Evolutionary conservation across 2,113 vertebrate genomes (phyloP).

Genomic region (Petaurus breviceps): DNA sequence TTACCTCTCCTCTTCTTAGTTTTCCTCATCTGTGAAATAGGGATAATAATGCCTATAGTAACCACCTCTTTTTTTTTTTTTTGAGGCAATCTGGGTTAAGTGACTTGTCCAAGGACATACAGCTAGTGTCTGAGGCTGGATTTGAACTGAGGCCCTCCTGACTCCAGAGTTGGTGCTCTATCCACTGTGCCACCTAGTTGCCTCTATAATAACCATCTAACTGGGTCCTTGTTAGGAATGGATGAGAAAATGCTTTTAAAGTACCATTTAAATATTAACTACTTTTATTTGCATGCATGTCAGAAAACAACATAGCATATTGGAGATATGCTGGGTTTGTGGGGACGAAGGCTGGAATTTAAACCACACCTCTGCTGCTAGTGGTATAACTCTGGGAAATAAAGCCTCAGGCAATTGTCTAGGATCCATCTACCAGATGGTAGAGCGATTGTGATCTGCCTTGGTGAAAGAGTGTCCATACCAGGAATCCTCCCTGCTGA

Average conservation of each 20-base stretch:
- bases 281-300: background rate
- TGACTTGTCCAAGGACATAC: background rate
- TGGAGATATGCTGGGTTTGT: background rate
- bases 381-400: background rate
- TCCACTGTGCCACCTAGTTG: background rate
- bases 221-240: background rate
- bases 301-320: background rate
- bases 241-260: background rate
- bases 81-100: background rate
- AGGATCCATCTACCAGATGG: background rate
- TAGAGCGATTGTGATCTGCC: background rate
- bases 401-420: background rate
- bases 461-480: background rate
- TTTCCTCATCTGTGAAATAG: background rate
- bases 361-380: background rate
- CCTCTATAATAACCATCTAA: background rate
- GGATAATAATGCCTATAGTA: background rate
- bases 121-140: background rate
- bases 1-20: background rate
- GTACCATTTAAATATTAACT: background rate
- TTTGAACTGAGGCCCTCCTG: background rate
- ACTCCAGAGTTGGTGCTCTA: background rate
- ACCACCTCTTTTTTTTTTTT: background rate
- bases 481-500: background rate
- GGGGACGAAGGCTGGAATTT: background rate